Percentiles rank a stretch among this genome's conserved stretches.
Conservation (phyloP, 2,888 invertebrate genomes). For the Amblyjoppa fuscipennis region DNA sequence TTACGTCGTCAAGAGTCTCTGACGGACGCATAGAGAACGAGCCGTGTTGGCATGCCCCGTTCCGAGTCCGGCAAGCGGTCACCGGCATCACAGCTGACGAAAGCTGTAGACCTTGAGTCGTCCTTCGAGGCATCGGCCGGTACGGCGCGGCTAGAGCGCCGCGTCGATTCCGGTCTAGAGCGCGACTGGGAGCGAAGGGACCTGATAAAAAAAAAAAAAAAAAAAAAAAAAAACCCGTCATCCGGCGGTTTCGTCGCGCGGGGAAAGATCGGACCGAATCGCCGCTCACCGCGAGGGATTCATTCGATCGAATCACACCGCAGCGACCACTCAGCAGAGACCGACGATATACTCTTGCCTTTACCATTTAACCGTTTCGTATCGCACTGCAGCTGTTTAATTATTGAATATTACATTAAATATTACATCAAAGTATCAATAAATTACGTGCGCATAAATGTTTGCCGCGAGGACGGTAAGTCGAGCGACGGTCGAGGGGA, state of each 20-base stretch:
- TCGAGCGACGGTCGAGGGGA: constrained; percentile 22
- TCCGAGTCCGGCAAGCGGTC: constrained; percentile 43
- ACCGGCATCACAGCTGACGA: constrained; percentile 71
- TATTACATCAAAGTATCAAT: not conserved
- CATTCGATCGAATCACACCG: constrained; percentile 1
- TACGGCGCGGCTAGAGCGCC: constrained; percentile 6
- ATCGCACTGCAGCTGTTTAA: not conserved
- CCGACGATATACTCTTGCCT: not conserved
- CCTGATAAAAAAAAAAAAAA: constrained; percentile 58
- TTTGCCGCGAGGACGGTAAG: constrained; percentile 38
- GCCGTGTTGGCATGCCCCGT: not conserved
- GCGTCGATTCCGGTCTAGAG: constrained; percentile 55
- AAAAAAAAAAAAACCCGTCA: constrained; percentile 50
- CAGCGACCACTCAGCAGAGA: not conserved
- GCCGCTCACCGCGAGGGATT: not conserved
- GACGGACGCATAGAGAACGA: constrained; percentile 38
- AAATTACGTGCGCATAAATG: not conserved
- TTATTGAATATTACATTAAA: not conserved
- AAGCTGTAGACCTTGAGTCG: constrained; percentile 72
- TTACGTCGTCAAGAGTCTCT: not conserved
- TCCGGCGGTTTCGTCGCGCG: constrained; percentile 23
- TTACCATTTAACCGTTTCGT: not conserved
- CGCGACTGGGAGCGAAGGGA: constrained; percentile 35
- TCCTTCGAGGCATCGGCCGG: constrained; percentile 63
- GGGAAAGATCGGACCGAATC: constrained; percentile 29